Base-by-base conservation (phyloP, 2,113 vertebrate species). In the Crocuta crocuta region DNA sequence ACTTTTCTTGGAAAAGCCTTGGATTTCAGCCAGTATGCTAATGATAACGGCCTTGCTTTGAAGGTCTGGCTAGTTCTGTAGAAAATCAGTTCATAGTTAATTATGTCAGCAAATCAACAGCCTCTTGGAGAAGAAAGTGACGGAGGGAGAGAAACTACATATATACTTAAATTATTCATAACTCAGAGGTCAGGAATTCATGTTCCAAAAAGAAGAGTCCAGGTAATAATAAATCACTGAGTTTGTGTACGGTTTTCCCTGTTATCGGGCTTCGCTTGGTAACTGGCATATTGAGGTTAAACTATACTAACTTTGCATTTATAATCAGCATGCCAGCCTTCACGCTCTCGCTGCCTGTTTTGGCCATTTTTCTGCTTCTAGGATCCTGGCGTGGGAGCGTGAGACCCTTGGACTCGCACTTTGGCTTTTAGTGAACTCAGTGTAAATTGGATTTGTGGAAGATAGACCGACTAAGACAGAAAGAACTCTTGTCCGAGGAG, bases 21-120 rank as follows among this genome's bases (percentile, higher is more conserved):
- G 98, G 98, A 98, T 98, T 97, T 97, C n/a, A 48, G 97, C 98
- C 99, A 99, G n/a, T 98, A 96, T 98, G 98, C 96, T 98, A 98
- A 98, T 98, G 97, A 96, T 98, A 97, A 93, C 93, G 58, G 91
- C 97, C 65, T 95, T 95, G 61, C 91, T 81, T 96, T 97, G 78
- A 91, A 94, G 65, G 35, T 89, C 85, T 97, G 70, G 68, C 91
- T 85, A 91, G 82, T 84, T 91, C 84, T 91, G 71, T 50, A 91
- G 94, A 95, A 90, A 95, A 96, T 93, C 50, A 71, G 88, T 94
- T 96, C 66, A 23, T 82, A 58, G 78, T 97, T 95, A 96, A 88
- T 96, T 93, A 74, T 94, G 58, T 95, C 93, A 88, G n/a, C 94
- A 97, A 97, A 98, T 95, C 84, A 96, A 63, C 87, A 89, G 61